Evolutionary conservation across 1,140 invertebrate species (phyloP), one percentile per base, ranked within the genome.

Genomic region (Carcinoscorpius rotundicauda): DNA sequence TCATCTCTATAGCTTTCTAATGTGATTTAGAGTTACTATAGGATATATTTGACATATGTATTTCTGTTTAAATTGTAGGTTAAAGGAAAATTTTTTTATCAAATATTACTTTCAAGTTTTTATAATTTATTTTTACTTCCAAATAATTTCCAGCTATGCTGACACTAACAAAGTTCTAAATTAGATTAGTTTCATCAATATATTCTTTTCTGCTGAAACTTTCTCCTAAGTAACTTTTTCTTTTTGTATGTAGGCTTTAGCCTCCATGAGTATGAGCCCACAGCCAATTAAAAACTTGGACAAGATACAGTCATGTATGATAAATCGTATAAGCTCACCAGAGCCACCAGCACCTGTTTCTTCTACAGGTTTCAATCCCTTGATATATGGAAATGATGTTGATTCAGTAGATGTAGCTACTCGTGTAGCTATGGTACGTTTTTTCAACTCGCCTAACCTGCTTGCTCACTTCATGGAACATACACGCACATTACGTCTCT

Each of bases 341-440:
- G 64, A 68, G 52, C 60, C 63, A 53, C 62, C 61, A 53, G 64
- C 66, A 11, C 60, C 65, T 51, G 65, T 68, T 51, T 63, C 68
- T 56, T 66, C 67, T 62, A 71, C 71, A 62, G 70, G 72, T 0
- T 85, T 86, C 68, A 94, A 94, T 79, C 91, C 91, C 1, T 87
- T 96, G 67, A 93, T 95, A 68, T 94, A 93, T 75, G 93, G 93
- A 57, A 71, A 93, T 75, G 95, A 98, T 77, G 89, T 97, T 3
- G 95, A 98, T 77, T 96, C 93, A 0, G 94, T 99, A 2, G 97
- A 99, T 79, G 85, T 99, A n/a, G 96, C 97, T 4, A 97, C 93
- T 0, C 81, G 97, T 66, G 92, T 99, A 51, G 96, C 97, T 49
- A 98, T 99, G 95, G 95, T 97, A 3, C 85, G 93, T 8, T 99